Conservation (phyloP, 2,888 invertebrate genomes). For the Poecilobothrus nobilitatus region DNA sequence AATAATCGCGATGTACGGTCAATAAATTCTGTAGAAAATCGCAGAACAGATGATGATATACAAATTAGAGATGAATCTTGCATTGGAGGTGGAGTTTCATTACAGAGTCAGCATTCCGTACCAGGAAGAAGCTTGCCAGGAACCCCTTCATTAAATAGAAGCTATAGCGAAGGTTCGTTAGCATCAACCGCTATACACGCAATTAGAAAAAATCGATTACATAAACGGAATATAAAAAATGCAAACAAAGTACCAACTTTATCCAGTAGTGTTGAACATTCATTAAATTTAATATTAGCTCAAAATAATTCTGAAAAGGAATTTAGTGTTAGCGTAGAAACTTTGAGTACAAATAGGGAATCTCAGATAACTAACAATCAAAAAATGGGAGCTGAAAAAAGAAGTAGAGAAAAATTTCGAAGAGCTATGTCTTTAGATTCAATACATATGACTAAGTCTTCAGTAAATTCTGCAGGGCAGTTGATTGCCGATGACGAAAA, state of each 20-base stretch:
- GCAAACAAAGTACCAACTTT: slow-evolving; percentile 26
- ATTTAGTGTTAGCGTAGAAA: slow-evolving; percentile 29
- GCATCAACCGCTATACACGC: slow-evolving; percentile 34
- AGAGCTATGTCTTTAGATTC: slow-evolving; percentile 37
- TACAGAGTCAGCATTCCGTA: slow-evolving; percentile 22
- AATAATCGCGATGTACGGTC: slow-evolving; percentile 19
- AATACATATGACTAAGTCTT: slow-evolving; percentile 26
- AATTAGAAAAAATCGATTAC: slow-evolving; percentile 26
- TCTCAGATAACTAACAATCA: slow-evolving; percentile 12
- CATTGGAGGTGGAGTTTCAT: slow-evolving; percentile 22
- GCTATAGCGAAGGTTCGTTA: slow-evolving; percentile 52
- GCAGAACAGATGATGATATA: slow-evolving; percentile 25
- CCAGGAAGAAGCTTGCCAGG: slow-evolving; percentile 24
- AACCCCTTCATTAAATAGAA: slow-evolving; percentile 42
- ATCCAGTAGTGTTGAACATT: slow-evolving; percentile 32
- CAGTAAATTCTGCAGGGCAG: slow-evolving; percentile 19
- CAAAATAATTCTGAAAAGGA: slow-evolving; percentile 25
- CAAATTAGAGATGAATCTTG: slow-evolving; percentile 29
- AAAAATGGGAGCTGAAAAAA: background rate
- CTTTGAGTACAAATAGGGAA: slow-evolving; percentile 24
- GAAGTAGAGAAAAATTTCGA: slow-evolving; percentile 13
- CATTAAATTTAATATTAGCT: slow-evolving; percentile 30
- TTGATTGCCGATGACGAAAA: slow-evolving; percentile 33
- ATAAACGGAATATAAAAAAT: slow-evolving; percentile 26
- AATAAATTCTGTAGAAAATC: slow-evolving; percentile 20